phyloP scores from a whole-genome alignment of 1,140 invertebrate species.

The Mamestra configurata region DNA sequence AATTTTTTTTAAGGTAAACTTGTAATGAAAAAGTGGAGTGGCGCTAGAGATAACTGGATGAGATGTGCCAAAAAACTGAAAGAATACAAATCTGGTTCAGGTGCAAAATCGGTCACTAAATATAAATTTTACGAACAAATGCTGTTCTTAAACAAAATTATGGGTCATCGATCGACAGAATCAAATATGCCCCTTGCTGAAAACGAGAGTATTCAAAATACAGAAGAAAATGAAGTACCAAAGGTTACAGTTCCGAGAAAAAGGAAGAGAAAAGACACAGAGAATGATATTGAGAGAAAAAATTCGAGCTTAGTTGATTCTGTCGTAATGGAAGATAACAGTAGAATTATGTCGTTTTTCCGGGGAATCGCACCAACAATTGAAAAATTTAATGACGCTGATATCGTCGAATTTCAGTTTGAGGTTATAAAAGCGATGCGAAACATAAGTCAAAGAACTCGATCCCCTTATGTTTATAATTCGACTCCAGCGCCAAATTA shows the following conservation, averaged over 20 bases:
- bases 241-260: background rate
- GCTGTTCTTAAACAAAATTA: slow-evolving; percentile 1
- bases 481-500: background rate
- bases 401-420: too few species aligned
- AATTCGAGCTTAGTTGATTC: background rate
- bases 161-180: background rate
- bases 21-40: background rate
- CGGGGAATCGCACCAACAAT: too few species aligned
- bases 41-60: too few species aligned
- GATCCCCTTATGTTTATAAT: slow-evolving; percentile 23
- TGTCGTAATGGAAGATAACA: background rate
- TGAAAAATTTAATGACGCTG: too few species aligned
- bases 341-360: too few species aligned
- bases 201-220: background rate
- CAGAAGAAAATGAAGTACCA: slow-evolving; percentile 1
- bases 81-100: background rate
- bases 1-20: background rate
- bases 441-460: slow-evolving; percentile 6
- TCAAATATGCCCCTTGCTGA: background rate
- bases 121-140: slow-evolving; percentile 1
- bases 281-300: slow-evolving; percentile 1
- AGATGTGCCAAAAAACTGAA: too few species aligned
- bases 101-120: background rate
- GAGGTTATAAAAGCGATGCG: slow-evolving; percentile 23
- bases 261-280: slow-evolving; percentile 3